Conservation (phyloP, 2,797 vertebrate species). For the Salmo trutta region DNA sequence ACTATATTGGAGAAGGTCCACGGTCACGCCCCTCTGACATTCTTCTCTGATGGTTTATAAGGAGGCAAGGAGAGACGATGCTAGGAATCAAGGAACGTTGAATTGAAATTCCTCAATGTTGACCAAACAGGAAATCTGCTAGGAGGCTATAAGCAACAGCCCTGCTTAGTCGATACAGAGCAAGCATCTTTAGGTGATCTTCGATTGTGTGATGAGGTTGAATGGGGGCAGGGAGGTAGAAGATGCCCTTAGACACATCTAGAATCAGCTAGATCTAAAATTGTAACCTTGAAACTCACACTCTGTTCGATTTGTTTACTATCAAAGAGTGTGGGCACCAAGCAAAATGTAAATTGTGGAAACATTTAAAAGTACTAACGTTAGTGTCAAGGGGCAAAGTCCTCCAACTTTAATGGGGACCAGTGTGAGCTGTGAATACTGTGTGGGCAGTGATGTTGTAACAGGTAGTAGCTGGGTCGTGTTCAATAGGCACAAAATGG, state of each 20-base stretch:
- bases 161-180: background rate
- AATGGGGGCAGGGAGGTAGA: background rate
- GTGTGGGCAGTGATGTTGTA: background rate
- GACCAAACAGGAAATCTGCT: background rate
- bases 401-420: background rate
- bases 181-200: background rate
- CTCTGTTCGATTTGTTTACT: background rate
- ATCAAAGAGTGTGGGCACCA: background rate
- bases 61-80: background rate
- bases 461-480: background rate
- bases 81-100: background rate
- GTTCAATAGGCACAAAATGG: too few relatives aligned
- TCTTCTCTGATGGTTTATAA: too few relatives aligned
- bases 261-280: background rate
- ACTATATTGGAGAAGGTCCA: too few relatives aligned
- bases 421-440: background rate
- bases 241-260: too few relatives aligned
- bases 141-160: conserved; percentile 11
- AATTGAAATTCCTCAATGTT: background rate
- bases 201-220: background rate
- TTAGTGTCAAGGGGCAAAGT: background rate
- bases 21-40: too few relatives aligned
- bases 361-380: background rate
- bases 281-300: background rate
- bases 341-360: background rate